Base-by-base conservation (phyloP, 2,888 invertebrate species). In the Dendrolimus pini region DNA sequence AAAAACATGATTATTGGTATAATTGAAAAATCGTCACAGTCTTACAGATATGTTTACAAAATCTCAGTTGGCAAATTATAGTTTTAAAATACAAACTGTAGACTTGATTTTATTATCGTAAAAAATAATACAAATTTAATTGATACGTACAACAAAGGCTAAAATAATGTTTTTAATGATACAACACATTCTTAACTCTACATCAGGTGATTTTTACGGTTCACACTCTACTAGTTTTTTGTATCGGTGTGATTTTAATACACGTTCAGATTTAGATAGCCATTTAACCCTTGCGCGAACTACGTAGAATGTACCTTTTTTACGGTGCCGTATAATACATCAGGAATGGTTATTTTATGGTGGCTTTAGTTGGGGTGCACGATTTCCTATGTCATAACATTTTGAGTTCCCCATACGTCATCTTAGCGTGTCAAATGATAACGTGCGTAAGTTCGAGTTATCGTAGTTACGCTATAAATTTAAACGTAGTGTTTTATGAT, bases 271-370 rank as follows among this genome's bases (percentile, higher is more conserved):
- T 68, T 84, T 79, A 82, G 86, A 83, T 83, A 82, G 79, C 81
- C 79, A 81, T 87, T 88, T 86, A 85, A 85, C 83, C 84, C 84
- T 81, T 83, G 83, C 83, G 75, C 76, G 71, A 63, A 70, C 69
- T 71, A 72, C 69, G 73, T 74, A 74, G 74, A 77, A 80, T 78
- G 77, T 80, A 83, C 78, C 78, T 82, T 82, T 77, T 88, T 88
- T 83, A 88, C 83, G 81, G 83, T 78, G 77, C 81, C 78, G 77
- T 86, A 88, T 89, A 88, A 88, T 82, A 83, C 78, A 83, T 82
- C 78, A 83, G 83, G 76, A 86, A 89, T 85, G 87, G 88, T 81
- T 88, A 84, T 90, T 90, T 89, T 89, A 90, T 81, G 85, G 81
- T 80, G 63, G 56, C 58, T 69, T 68, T 65, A 66, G 74, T 73